These are phyloP conservation scores for Heliocidaris erythrogramma DNA, from an alignment of 35 echinoderm and acorn worm species.

Conservation along the genomic window DNA sequence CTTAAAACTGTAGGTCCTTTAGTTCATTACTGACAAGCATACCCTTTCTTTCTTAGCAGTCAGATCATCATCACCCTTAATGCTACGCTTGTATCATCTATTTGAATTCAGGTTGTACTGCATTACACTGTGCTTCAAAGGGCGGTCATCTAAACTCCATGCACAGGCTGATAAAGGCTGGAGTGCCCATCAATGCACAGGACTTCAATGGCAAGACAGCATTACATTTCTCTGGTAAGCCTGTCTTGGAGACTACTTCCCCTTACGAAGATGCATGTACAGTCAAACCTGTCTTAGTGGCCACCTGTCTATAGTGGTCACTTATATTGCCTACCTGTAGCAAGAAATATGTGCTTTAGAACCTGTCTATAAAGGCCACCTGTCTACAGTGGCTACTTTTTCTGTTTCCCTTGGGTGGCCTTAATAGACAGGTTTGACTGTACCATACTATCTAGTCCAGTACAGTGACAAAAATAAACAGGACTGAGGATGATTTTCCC, in stretches of 20 bases:
- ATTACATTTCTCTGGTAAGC: slow-evolving; percentile 75
- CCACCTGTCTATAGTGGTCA: too few species aligned
- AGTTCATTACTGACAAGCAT: too few species aligned
- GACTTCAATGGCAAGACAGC: slow-evolving; percentile 66
- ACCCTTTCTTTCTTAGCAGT: too few species aligned
- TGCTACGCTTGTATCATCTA: not conserved
- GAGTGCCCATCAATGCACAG: slow-evolving; percentile 65
- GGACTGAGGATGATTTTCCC: not conserved
- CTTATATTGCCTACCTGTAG: too few species aligned
- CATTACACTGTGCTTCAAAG: slow-evolving; percentile 63
- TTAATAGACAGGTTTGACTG: too few species aligned
- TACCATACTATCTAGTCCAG: not conserved
- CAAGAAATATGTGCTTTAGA: too few species aligned
- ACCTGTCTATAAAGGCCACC: too few species aligned
- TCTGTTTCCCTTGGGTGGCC: too few species aligned
- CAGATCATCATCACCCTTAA: not conserved
- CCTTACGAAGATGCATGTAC: too few species aligned
- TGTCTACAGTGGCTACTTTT: too few species aligned
- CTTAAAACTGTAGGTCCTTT: too few species aligned
- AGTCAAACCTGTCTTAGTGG: too few species aligned
- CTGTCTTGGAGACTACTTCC: not conserved
- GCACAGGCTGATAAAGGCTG: slow-evolving; percentile 64
- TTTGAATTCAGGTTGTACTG: slow-evolving; percentile 55
- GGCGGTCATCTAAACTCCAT: slow-evolving; percentile 62
- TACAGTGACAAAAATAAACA: not conserved